Evolutionary conservation across 2,888 invertebrate genomes (phyloP), one percentile per base, ranked within the genome.

Genomic region (Alentia gelatinosa): DNA sequence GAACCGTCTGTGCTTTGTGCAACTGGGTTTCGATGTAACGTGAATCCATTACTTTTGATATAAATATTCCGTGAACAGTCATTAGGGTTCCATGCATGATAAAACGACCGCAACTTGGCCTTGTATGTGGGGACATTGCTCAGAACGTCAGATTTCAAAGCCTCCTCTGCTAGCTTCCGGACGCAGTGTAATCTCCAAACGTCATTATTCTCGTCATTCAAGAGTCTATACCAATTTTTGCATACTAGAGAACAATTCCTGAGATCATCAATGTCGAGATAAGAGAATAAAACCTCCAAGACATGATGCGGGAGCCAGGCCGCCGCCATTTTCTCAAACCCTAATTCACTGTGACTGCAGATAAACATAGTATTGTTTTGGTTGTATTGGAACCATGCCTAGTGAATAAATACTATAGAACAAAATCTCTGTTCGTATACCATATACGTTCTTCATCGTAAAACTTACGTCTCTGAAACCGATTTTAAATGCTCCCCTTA

Each of bases 41-140:
- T 99, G 96, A 99, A 99, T 93, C 99, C 99, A 97, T 99, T 99
- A 39, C 98, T 98, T 97, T 99, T 99, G 90, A 99, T 98, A 96
- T 98, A 99, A 95, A 99, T 98, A 97, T 99, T 99, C 95, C 98
- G 97, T 89, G 99, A 99, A 96, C 99, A 99, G 96, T 99, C 99
- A 96, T 98, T 98, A 15, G 99, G 98, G 96, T 98, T 99, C 99
- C 99, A 99, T 0, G 99, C 98, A 96, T 99, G 98, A 95, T 98
- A 98, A 96, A 98, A 98, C 23, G 99, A 99, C 92, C 95, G 93
- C 93, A 99, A 97, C 97, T 99, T 99, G 37, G 98, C 97, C 97
- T 98, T 99, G 96, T 98, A 98, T 5, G 98, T 98, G 91, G 98
- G 97, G 93, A 98, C 97, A 93, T 98, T 98, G 83, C 98, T 97